Conservation (phyloP, 2,113 vertebrate genomes). For the Plestiodon gilberti region DNA sequence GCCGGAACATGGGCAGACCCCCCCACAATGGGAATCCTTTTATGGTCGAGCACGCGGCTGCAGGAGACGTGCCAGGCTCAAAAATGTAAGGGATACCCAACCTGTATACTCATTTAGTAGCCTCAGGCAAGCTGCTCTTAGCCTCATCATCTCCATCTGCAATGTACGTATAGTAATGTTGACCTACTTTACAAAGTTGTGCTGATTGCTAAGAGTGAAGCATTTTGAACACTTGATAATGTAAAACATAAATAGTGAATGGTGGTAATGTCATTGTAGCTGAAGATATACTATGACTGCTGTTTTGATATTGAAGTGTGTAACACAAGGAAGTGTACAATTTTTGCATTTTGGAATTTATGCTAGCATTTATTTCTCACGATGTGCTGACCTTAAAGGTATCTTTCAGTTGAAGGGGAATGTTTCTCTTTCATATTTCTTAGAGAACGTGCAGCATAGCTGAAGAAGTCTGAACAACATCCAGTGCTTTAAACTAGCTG, state of each 20-base stretch:
- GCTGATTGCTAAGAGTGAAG: not conserved
- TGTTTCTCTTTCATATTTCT: slow-evolving; percentile 23
- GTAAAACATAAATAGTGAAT: not conserved
- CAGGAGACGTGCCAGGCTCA: too few species aligned
- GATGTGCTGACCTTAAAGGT: not conserved
- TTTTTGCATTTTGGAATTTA: not conserved
- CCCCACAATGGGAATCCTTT: too few species aligned
- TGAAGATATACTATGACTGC: not conserved
- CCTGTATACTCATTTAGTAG: not conserved
- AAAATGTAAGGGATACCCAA: too few species aligned
- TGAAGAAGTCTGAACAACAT: slow-evolving; percentile 45
- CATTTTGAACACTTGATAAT: not conserved
- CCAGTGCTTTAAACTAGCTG: slow-evolving; percentile 45
- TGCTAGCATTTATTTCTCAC: not conserved
- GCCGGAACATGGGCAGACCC: too few species aligned
- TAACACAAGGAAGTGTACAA: not conserved
- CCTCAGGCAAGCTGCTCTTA: not conserved
- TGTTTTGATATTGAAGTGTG: not conserved
- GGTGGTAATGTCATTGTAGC: not conserved
- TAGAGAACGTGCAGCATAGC: slow-evolving; percentile 24
- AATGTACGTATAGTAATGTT: not conserved
- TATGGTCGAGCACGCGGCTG: too few species aligned
- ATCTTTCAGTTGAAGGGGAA: not conserved
- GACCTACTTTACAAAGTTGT: not conserved
- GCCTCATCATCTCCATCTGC: not conserved